phyloP scores from a whole-genome alignment of 2,113 vertebrate genomes.

The Syngnathoides biaculeatus region DNA sequence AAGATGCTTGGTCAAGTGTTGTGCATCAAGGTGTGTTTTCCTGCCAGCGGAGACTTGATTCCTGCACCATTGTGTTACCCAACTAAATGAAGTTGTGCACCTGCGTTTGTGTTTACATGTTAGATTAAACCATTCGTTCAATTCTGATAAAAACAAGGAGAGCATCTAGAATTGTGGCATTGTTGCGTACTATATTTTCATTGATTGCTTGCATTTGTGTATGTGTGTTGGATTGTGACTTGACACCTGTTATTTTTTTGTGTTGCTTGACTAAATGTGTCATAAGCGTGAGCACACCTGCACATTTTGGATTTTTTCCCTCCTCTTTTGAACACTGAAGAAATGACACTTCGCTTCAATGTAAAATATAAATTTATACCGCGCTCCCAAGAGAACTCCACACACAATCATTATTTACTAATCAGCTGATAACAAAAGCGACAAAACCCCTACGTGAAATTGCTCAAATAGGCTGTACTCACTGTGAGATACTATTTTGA shows the following conservation, averaged over 20 bases:
- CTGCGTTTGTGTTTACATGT: not conserved
- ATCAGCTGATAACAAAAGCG: not conserved
- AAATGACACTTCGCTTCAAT: not conserved
- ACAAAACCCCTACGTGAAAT: not conserved
- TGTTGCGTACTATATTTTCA: not conserved
- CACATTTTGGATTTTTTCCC: not conserved
- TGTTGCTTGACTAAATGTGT: not conserved
- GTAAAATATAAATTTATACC: not conserved
- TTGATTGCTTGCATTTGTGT: not conserved
- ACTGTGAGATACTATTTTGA: not conserved
- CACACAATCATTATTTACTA: not conserved
- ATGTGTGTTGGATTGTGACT: not conserved
- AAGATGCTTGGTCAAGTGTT: constrained; percentile 20
- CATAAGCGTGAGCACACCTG: not conserved
- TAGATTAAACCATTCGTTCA: not conserved
- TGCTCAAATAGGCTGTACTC: not conserved
- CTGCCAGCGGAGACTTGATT: constrained; percentile 14
- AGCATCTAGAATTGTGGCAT: not conserved
- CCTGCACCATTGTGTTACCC: constrained; percentile 19
- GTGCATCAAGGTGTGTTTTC: not conserved
- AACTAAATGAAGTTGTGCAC: not conserved
- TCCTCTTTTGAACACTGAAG: not conserved
- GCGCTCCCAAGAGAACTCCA: too few relatives aligned
- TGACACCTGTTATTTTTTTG: not conserved
- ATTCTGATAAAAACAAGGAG: not conserved